A percentile compares a stretch with the other conserved stretches of the same genome.
Conservation (phyloP, 2,888 invertebrate species). For the Macrophya alboannulata region DNA sequence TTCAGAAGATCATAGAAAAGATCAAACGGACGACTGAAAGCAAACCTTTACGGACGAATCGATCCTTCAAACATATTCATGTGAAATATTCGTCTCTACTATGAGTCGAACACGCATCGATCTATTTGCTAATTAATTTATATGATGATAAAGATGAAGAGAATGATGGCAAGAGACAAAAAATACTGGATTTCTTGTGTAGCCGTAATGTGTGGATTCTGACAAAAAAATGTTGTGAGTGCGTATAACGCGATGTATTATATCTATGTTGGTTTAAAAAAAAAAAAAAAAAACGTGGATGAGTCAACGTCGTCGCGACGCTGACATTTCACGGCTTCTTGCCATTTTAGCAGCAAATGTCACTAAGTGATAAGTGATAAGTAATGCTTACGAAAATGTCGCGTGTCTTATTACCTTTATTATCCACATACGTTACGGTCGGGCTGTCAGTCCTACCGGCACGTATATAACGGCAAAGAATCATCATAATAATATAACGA, state of each 20-base stretch:
- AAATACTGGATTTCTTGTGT: not conserved
- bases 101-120: not conserved
- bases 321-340: conserved; percentile 53
- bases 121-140: conserved; percentile 3
- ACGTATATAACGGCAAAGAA: conserved; percentile 3
- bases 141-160: not conserved
- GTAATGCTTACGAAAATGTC: conserved; percentile 47
- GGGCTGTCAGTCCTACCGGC: conserved; percentile 23
- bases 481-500: conserved; percentile 25
- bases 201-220: not conserved
- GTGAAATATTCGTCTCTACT: not conserved
- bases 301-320: conserved; percentile 31
- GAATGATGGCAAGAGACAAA: not conserved
- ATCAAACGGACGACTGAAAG: not conserved
- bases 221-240: not conserved
- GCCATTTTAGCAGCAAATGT: conserved; percentile 56
- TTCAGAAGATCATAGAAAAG: not conserved
- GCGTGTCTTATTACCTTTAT: conserved; percentile 52
- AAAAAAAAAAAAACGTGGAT: conserved; percentile 5
- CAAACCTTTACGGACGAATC: not conserved
- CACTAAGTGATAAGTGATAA: conserved; percentile 47
- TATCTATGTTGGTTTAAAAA: not conserved
- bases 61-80: not conserved
- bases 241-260: not conserved
- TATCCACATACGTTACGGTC: conserved; percentile 13